phyloP scores from a whole-genome alignment of 2,113 vertebrate genomes.

The Aplodontia rufa region DNA sequence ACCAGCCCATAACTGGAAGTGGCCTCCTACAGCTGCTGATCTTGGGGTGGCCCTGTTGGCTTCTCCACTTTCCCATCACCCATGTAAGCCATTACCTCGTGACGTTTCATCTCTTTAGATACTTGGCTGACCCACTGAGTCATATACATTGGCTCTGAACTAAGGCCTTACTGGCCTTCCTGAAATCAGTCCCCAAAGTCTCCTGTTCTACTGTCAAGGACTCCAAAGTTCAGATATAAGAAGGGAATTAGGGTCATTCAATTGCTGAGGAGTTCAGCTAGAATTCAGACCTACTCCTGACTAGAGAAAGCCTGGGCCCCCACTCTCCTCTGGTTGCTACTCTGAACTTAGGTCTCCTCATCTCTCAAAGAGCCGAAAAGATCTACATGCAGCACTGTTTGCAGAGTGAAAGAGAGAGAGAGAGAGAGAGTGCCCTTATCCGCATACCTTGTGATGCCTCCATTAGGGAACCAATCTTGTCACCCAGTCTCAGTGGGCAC shows the following conservation, averaged over 20 bases:
- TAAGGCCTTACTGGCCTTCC: background rate
- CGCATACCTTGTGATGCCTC: background rate
- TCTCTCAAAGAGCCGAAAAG: background rate
- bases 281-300: background rate
- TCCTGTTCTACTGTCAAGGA: background rate
- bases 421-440: background rate
- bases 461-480: background rate
- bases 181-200: background rate
- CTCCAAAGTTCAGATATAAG: background rate
- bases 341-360: background rate
- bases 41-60: no score
- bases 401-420: background rate
- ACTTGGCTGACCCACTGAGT: no score
- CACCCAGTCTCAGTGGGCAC: fast-evolving
- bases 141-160: background rate
- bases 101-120: background rate
- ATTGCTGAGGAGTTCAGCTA: background rate
- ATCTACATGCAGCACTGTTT: background rate
- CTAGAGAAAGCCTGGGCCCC: background rate
- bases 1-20: fast-evolving
- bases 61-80: background rate
- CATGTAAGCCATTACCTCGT: fast-evolving
- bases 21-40: background rate
- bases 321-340: fast-evolving
- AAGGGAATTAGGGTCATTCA: background rate